phyloP scores from a whole-genome alignment of 2,888 invertebrate species.

The Alitta virens region DNA sequence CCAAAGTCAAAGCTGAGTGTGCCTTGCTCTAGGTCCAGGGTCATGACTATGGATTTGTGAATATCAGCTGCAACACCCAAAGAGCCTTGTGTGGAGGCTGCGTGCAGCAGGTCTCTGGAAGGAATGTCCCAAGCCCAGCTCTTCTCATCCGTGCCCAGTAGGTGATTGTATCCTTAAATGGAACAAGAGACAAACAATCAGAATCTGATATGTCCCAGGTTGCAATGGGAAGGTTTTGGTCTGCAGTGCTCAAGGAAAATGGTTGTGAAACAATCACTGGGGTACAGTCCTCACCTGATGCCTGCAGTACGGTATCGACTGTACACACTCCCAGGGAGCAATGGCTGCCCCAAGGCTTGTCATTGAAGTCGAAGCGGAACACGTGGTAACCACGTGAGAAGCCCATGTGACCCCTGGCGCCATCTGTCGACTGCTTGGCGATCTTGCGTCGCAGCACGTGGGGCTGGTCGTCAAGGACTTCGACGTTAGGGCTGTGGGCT shows the following conservation, averaged over 20 bases:
- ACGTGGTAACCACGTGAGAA: constrained; percentile 15
- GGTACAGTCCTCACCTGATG: background rate
- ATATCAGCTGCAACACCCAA: background rate
- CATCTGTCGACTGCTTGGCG: constrained; percentile 20
- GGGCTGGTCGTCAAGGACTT: background rate
- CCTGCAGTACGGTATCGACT: background rate
- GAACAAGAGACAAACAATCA: no score
- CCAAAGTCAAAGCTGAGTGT: background rate
- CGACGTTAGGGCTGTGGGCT: constrained; percentile 6
- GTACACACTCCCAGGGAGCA: constrained; percentile 21
- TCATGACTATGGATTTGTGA: background rate
- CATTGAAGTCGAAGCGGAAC: constrained; percentile 16
- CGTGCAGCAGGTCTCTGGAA: background rate
- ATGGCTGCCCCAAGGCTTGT: constrained; percentile 21
- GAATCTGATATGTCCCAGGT: no score
- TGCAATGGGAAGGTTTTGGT: no score
- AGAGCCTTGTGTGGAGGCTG: background rate
- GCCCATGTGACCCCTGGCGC: constrained; percentile 14
- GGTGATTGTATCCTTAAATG: background rate
- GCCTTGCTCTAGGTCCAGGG: background rate
- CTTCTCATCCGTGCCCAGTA: background rate
- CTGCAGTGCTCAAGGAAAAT: no score
- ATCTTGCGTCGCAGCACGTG: constrained; percentile 19
- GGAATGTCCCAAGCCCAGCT: background rate
- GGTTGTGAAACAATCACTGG: no score